Base-by-base conservation (phyloP, 1,140 invertebrate species). In the Nomia melanderi region DNA sequence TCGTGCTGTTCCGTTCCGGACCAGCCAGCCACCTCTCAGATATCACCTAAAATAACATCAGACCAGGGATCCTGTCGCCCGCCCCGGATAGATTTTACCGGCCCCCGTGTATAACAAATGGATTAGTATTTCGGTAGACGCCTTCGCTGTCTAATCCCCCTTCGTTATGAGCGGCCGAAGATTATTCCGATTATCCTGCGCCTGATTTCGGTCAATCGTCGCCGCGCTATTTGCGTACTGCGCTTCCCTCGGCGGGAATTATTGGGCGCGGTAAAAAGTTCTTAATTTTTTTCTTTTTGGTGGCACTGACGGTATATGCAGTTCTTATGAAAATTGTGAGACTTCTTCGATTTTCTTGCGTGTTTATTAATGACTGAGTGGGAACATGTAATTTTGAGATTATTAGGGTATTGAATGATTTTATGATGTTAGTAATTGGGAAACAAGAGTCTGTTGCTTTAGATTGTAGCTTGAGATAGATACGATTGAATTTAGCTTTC, bases 21-120 rank as follows among this genome's bases (percentile, higher is more conserved):
- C 23, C 71, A 47, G 56, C 69, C 70, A 64, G 53, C 69, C 39
- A 54, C 75, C 33, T 75, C 76, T 79, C 81, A 75, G 76, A 82
- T 82, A 83, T 83, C 81, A 83, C 76, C 81, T 83, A 83, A 83
- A 83, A 83, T 83, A 83, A 83, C 81, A 83, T 69, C 75, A 59
- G 62, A 54, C 76, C 67, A n/a, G n/a, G 57, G 27, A 84, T 44
- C 63, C 81, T 56, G 53, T 62, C 54, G 75, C 27, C 66, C 41
- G 78, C 79, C 27, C 66, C 41, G 78, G 81, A 82, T 82, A 82
- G 74, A 82, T 82, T 82, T 74, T 82, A 83, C 81, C 50, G 75
- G n/a, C n/a, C 67, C 41, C 56, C 39, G 60, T 83, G 50, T 83
- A 78, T 83, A 83, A 83, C 81, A 83, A 83, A 83, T 83, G 76